Evolutionary conservation across 2,797 vertebrate genomes (phyloP), one percentile per base, ranked within the genome.

Genomic region (Mormyrops attenuatus): DNA sequence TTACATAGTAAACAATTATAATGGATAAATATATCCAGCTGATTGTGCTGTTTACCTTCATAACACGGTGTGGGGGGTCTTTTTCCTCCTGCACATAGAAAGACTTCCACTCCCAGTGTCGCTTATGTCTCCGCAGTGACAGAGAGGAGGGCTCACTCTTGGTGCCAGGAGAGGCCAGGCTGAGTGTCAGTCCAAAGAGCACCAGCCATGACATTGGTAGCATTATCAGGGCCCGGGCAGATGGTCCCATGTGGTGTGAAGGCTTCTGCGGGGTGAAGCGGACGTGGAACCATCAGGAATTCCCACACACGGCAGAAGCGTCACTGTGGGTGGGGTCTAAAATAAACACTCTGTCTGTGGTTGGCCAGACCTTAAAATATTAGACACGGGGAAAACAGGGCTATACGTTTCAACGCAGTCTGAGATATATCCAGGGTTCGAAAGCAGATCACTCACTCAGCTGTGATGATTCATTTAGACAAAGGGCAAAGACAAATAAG

Each of bases 81-180:
- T 89, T 93, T 55, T 95, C 95, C 93, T 96, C 96, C 1, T 90
- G 89, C 66, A 94, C 93, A 0, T 91, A 93, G 6, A 95, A 85
- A 0, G 84, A 90, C 88, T 96, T 95, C 96, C 96, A 97, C 88
- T 92, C 86, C 96, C 96, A 97, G 0, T 89, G 91, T 90, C 96
- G 94, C 90, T 96, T 97, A 55, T 93, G 91, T 87, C 96, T 92
- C 5, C 77, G n/a, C 85, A 94, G 91, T 86, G 55, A 80, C 88
- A 38, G 44, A 88, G 66, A 91, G 89, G 49, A 69, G 87, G 38
- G 57, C 9, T n/a, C 26, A 63, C 87, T 20, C 41, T 90, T 90
- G 89, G 88, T 60, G 34, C 30, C 88, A 20, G 90, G 60, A 9
- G 34, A 13, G 22, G 87, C 53, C 17, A 94, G 88, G 13, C 87